Evolutionary conservation across 1,140 invertebrate genomes (phyloP), one percentile per base, ranked within the genome.

Genomic region (Rhopalosiphum maidis): DNA sequence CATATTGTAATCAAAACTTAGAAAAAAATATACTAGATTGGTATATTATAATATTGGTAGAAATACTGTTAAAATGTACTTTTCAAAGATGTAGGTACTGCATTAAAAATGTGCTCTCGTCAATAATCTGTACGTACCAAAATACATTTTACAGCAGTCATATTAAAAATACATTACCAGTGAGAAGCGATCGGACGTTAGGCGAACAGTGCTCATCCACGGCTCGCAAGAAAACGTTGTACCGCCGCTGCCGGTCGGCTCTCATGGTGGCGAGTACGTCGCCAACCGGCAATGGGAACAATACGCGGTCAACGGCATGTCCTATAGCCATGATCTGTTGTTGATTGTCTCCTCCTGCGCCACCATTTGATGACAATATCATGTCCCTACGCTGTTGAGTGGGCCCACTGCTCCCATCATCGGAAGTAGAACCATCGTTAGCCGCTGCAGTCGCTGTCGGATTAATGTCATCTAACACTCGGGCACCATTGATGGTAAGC

Each of bases 251-350:
- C 46, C 97, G 95, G 95, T 98, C 97, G 3, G 97, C 97, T 94
- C 97, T 97, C 55, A 98, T 95, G 0, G 97, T 98, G 95, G 98
- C 97, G 25, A 98, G 96, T 60, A 98, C 95, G 95, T 98, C 97
- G 37, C 97, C 98, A 30, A 98, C 97, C 0, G 97, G 97, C 93
- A 98, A 95, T 7, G 98, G 98, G 95, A 98, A 98, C 96, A 98
- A 97, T 0, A 98, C 98, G 94, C 97, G 96, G 95, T 98, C 98
- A 1, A 99, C 96, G 0, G 98, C 97, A 95, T 98, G 98, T 0
- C 98, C 97, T 82, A 98, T 96, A 51, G 98, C 97, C 85, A 98
- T 96, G 48, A 98, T 97, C 11, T 43, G 54, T 68, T 68, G 89
- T 23, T 35, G 23, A 30, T 68, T 25, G 11, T 4, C 30, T 25